Evolutionary conservation across 2,113 vertebrate genomes (phyloP), one percentile per base, ranked within the genome.

Genomic region (Irena cyanogastra): DNA sequence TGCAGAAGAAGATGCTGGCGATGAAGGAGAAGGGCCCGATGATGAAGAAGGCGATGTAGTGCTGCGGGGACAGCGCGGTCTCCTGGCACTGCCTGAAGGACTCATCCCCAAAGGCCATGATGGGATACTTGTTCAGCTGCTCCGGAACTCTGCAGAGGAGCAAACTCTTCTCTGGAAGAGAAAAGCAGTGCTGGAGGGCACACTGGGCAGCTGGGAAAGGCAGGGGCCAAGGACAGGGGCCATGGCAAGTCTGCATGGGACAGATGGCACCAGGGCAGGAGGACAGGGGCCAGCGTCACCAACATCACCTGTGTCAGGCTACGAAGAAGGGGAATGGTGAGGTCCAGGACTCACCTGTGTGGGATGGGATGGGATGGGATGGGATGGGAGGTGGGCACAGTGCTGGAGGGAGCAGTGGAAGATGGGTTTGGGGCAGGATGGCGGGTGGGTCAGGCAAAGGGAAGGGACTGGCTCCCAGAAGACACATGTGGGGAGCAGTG

Each of bases 1-100:
- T 83, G 93, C 98, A 98, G 92, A 95, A 53, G 80, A 96, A 72
- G 83, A 98, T 95, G 87, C 98, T 98, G 87, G 90, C 94, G 9
- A 98, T 49, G 93, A 98, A 98, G 47, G 97, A 97, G 45, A 83
- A 86, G 0, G 98, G 97, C 16, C 98, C 98, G 3, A 98, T 89
- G 24, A 83, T 42, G 39, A 95, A 96, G 72, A 97, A 76, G 26
- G 90, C 9, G 5, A 94, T 41, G 27, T 98, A 97, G 26, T 97
- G 78, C 79, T 53, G 21, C 11, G n/a, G 26, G 3, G 75, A 49
- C 17, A 97, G 91, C 0, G 66, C 45, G 75, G 31, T 89, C 11
- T 82, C 41, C 52, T 83, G 93, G 68, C 98, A 98, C 27, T 79
- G 97, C n/a, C 77, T 83, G 93, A 98, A 98, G 56, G 98, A 98